Evolutionary conservation across 2,797 vertebrate genomes (phyloP).

Genomic region (Neopelma chrysocephalum): DNA sequence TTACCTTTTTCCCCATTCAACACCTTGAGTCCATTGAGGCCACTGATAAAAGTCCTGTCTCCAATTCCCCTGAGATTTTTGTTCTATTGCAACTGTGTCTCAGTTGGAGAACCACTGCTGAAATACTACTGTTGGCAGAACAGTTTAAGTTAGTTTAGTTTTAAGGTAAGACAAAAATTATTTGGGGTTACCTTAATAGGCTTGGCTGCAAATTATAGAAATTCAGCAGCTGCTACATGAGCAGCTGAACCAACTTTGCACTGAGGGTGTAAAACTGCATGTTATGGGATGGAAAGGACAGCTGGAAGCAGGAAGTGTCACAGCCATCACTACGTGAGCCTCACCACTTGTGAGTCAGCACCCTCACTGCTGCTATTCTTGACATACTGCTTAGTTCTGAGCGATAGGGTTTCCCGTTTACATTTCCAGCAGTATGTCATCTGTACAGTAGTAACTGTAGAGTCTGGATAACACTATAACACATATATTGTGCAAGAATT

Average conservation of each 20-base stretch:
- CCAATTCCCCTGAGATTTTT: background rate
- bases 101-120: background rate
- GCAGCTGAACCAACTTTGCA: background rate
- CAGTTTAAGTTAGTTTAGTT: background rate
- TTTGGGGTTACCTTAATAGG: background rate
- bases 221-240: background rate
- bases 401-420: background rate
- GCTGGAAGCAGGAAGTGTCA: slow-evolving; percentile 9
- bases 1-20: background rate
- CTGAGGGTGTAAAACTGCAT: background rate
- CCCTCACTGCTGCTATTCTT: background rate
- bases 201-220: background rate
- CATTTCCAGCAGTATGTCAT: background rate
- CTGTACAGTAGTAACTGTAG: background rate
- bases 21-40: background rate
- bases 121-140: background rate
- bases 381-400: background rate
- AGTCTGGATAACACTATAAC: background rate
- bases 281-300: slow-evolving; percentile 8
- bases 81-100: background rate
- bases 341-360: background rate
- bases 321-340: background rate
- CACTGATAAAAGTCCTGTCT: background rate
- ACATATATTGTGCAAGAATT: background rate
- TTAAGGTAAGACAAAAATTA: background rate